Evolutionary conservation across 1,140 invertebrate genomes (phyloP), one percentile per base, ranked within the genome.

Genomic region (Drusus annulatus): DNA sequence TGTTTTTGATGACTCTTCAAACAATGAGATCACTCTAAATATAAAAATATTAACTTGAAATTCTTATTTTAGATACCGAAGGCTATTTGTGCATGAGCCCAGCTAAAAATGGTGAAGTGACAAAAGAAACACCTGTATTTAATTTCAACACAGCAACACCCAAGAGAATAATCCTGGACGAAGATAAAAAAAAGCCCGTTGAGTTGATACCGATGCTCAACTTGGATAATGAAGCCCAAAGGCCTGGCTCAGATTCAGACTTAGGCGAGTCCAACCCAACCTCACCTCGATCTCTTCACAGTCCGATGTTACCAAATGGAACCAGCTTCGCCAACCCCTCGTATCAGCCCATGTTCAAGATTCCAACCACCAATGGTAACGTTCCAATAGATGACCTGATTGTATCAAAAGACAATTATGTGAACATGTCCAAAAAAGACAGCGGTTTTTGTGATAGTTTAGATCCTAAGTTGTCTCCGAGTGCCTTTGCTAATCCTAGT

Each of bases 121-220:
- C 85, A 80, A 89, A 88, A 62, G 86, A 87, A 54, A 73, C 78
- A 17, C 84, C 85, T 17, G n/a, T 83, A 76, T 83, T 83, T 54
- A 81, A 81, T 16, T 87, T 80, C 79, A 87, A 83, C 85, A 90
- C 85, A 76, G 89, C 84, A 88, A 91, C 85, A 84, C 90, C 84
- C 80, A 85, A 80, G 82, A 86, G 15, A 87, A 87, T 56, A 15
- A 52, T 71, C 68, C 52, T 86, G 25, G 87, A 87, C 1, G 89
- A 89, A 8, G 85, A 82, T 5, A 88, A 89, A 15, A 87, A 25
- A 17, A 45, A 91, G 16, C 87, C 87, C 0, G 86, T 88, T 13
- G 92, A 93, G 81, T 80, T 90, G 23, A 88, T 90, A 0, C 92
- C 92, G 0, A 93, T 93, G 92, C 84, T 93, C 17, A 86, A 86